Evolutionary conservation across 2,888 invertebrate genomes (phyloP).

Genomic region (Herminia tarsipennalis): DNA sequence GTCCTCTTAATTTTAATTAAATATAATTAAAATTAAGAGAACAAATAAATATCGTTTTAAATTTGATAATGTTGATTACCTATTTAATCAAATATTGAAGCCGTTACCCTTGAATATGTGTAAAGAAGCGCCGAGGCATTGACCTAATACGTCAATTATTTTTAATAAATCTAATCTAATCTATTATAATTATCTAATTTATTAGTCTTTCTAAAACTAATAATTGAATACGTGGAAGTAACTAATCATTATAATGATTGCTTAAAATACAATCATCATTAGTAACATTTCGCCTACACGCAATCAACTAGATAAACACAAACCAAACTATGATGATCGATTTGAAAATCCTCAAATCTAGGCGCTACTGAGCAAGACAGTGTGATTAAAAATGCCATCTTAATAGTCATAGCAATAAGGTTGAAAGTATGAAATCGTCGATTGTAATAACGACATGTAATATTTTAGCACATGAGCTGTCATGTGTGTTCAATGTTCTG

Average conservation of each 20-base stretch:
- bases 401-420: conserved; percentile 4
- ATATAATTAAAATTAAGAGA: too few relatives aligned
- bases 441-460: conserved; percentile 11
- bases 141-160: too few relatives aligned
- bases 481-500: conserved; percentile 18
- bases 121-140: too few relatives aligned
- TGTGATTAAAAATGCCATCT: conserved; percentile 6
- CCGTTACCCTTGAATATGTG: too few relatives aligned
- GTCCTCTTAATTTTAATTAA: too few relatives aligned
- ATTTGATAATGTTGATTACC: too few relatives aligned
- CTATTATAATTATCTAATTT: too few relatives aligned
- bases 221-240: background rate
- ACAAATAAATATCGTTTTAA: too few relatives aligned
- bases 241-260: conserved; percentile 16
- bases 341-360: conserved; percentile 39
- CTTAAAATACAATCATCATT: conserved; percentile 33
- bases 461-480: conserved; percentile 18
- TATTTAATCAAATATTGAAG: too few relatives aligned
- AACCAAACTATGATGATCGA: conserved; percentile 36
- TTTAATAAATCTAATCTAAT: too few relatives aligned
- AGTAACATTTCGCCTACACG: conserved; percentile 26
- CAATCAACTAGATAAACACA: conserved; percentile 42
- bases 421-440: conserved; percentile 4
- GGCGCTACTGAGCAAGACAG: too few relatives aligned
- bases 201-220: too few relatives aligned